Percentiles rank a stretch among this genome's conserved stretches.
These are phyloP conservation scores for Urocynchramus pylzowi DNA, from an alignment of 2,113 vertebrate species.

Conservation along the genomic window DNA sequence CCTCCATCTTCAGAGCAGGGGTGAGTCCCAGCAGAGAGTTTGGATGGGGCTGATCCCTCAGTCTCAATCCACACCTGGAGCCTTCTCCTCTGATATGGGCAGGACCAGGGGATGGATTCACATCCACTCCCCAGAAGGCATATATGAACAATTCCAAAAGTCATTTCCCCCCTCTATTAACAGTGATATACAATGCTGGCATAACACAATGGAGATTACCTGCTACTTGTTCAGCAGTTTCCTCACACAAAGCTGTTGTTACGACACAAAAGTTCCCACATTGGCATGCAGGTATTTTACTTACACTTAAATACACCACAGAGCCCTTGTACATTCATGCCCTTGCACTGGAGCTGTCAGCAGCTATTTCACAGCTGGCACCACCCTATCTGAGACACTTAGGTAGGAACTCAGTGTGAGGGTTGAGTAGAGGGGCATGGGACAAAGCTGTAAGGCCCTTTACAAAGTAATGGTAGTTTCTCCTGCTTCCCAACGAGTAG, in stretches of 20 bases:
- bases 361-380: neutral
- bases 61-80: neutral
- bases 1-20: neutral
- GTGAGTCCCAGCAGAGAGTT: neutral
- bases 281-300: neutral
- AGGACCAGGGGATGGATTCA: neutral
- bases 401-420: neutral
- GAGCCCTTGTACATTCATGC: neutral
- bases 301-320: neutral
- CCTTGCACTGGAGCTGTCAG: neutral
- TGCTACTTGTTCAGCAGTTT: neutral
- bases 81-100: neutral
- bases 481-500: neutral
- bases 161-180: neutral
- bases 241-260: neutral
- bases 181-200: neutral
- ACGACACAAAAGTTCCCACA: neutral
- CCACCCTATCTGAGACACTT: neutral
- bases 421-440: neutral
- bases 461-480: neutral
- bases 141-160: neutral
- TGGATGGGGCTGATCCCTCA: neutral
- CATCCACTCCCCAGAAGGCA: neutral
- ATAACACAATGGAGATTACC: neutral
- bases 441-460: neutral